Evolutionary conservation across 2,797 vertebrate genomes (phyloP), one percentile per base, ranked within the genome.

Genomic region (Cuculus canorus): DNA sequence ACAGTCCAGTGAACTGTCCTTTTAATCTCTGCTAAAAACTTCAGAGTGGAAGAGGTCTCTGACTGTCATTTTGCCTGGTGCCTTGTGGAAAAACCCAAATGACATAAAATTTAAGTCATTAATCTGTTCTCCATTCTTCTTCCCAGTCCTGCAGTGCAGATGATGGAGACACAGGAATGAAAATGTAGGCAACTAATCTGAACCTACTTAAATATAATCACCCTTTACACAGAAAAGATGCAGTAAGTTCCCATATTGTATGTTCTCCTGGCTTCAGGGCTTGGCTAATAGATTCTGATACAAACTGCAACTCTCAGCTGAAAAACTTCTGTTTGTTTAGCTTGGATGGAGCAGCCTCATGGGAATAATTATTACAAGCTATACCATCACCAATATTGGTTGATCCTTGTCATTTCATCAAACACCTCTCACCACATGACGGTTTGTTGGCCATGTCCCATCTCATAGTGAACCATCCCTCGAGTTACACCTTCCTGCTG

Each of bases 271-370:
- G 22, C 21, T 77, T 92, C 64, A 78, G 47, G 35, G 24, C 23
- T 89, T 90, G 50, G 27, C 35, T 85, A 50, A 81, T 41, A 41
- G 61, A 15, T 85, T 85, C 78, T 92, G 83, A 91, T 37, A 54
- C 11, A 88, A 92, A 78, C 30, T 75, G 47, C 39, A 92, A 63
- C 50, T 72, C 64, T 75, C 50, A 64, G 28, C 47, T 87, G 65
- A 78, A 92, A 96, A 90, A 8, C 9, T 66, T 70, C 52, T 92
- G 45, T 91, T 95, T 82, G 48, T 77, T 82, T 78, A 85, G 78
- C 61, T 52, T 37, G 65, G 80, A 80, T 60, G 35, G 43, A 92
- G 47, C 27, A 69, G 50, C 39, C 75, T 63, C 57, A 8, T 28
- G 83, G 85, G 90, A 61, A 80, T 76, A 85, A 78, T 47, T 89